These are phyloP conservation scores for Halcyon chelicuti DNA, from an alignment of 2,797 vertebrate species.

Conservation along the genomic window DNA sequence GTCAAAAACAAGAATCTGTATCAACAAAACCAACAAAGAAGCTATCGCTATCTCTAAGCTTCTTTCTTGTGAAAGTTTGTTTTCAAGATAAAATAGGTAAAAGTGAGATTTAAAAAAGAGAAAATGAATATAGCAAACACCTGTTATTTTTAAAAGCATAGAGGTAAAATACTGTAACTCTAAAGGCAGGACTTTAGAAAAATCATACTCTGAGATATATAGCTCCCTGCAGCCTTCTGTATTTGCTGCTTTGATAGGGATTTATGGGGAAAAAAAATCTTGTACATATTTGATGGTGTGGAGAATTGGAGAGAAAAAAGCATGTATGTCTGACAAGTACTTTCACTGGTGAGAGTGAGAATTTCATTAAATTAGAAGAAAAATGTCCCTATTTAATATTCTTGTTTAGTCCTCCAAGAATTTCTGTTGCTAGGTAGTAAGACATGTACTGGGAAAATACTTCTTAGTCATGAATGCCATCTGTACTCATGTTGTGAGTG, in stretches of 20 bases:
- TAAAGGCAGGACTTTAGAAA: neutral
- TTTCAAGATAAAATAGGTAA: neutral
- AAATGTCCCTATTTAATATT: neutral
- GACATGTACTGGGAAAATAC: neutral
- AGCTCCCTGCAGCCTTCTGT: neutral
- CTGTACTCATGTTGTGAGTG: neutral
- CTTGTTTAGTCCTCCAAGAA: neutral
- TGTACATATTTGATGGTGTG: neutral
- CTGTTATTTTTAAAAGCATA: neutral
- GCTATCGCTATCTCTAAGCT: neutral
- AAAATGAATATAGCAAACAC: neutral
- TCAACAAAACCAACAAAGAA: neutral
- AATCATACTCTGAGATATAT: too few species aligned
- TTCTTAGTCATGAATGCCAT: slow-evolving; percentile 21
- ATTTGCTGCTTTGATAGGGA: neutral
- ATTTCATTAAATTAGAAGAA: neutral
- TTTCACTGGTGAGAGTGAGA: neutral
- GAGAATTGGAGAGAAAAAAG: neutral
- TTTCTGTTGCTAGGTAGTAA: neutral
- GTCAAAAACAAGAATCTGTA: neutral
- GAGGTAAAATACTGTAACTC: neutral
- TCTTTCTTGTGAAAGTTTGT: neutral
- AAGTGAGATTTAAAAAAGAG: neutral
- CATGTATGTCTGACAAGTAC: neutral
- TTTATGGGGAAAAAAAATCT: neutral